Conservation (phyloP, 2,888 invertebrate species). For the Auanema sp. region DNA sequence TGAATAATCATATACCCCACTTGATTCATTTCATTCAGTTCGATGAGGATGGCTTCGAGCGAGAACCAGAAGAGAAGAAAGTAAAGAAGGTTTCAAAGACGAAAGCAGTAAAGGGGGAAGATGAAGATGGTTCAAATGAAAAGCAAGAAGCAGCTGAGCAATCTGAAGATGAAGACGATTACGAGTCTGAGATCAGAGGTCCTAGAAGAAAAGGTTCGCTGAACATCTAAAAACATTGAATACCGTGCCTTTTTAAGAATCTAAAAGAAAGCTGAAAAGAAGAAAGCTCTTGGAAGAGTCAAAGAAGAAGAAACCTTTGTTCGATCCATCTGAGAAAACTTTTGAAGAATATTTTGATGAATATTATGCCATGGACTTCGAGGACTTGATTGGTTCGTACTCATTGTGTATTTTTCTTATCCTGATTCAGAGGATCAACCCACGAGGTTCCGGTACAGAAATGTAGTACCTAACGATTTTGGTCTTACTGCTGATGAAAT, state of each 20-base stretch:
- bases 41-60: slow-evolving; percentile 2
- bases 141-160: slow-evolving; percentile 14
- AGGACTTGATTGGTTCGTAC: slow-evolving; percentile 79
- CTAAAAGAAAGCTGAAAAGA: slow-evolving; percentile 43
- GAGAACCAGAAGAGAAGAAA: slow-evolving; percentile 8
- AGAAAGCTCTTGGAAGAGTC: slow-evolving; percentile 78
- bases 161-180: slow-evolving; percentile 38
- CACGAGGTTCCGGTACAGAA: slow-evolving; percentile 85
- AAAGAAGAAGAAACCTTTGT: slow-evolving; percentile 79
- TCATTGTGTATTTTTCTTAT: background rate
- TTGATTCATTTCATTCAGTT: background rate
- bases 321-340: slow-evolving; percentile 77
- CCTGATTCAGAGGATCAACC: slow-evolving; percentile 73
- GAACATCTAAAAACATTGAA: background rate
- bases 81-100: slow-evolving; percentile 2
- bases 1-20: background rate
- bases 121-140: background rate
- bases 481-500: slow-evolving; percentile 92
- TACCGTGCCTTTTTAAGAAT: slow-evolving; percentile 32
- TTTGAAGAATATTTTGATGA: slow-evolving; percentile 89
- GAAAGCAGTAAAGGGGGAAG: slow-evolving; percentile 10
- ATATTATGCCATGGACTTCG: slow-evolving; percentile 90
- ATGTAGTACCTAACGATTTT: slow-evolving; percentile 83
- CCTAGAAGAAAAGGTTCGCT: slow-evolving; percentile 54
- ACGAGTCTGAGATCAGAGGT: slow-evolving; percentile 24